phyloP scores from a whole-genome alignment of 2,888 invertebrate species.

The Schrankia costaestrigalis region DNA sequence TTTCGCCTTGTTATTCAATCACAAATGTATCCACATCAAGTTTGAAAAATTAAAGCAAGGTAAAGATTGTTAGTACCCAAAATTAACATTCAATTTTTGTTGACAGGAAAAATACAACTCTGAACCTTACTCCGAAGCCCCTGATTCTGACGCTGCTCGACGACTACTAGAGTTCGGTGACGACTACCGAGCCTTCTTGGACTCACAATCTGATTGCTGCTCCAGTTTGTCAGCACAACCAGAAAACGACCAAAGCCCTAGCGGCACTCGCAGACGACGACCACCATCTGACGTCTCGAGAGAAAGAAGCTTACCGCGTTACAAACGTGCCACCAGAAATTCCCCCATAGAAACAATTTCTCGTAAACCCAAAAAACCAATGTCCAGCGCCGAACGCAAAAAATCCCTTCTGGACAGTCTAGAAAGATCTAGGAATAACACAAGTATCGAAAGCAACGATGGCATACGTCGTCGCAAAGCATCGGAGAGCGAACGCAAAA shows the following conservation, averaged over 20 bases:
- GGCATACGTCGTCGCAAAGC: conserved; percentile 63
- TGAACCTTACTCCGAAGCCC: conserved; percentile 92
- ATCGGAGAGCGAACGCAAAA: conserved; percentile 63
- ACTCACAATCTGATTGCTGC: conserved; percentile 94
- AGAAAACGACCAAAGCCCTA: conserved; percentile 63
- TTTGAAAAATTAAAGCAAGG: too few species aligned
- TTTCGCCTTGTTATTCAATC: too few species aligned
- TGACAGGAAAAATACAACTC: conserved; percentile 93
- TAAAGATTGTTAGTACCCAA: conserved; percentile 1
- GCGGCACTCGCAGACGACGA: conserved; percentile 56
- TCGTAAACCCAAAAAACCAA: conserved; percentile 72
- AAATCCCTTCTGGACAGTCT: conserved; percentile 71
- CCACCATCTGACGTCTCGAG: conserved; percentile 67
- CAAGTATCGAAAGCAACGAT: conserved; percentile 73
- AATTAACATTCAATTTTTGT: conserved; percentile 24
- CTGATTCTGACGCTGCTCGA: conserved; percentile 92
- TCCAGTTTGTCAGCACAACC: conserved; percentile 87
- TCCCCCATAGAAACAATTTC: conserved; percentile 65
- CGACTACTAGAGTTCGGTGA: conserved; percentile 92
- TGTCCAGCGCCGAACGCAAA: conserved; percentile 76
- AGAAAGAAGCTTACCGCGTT: conserved; percentile 58
- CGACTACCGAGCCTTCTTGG: conserved; percentile 93
- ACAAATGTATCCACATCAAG: too few species aligned
- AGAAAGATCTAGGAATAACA: conserved; percentile 71
- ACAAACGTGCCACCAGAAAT: conserved; percentile 61